Conservation (phyloP, 1,140 invertebrate genomes). For the Leptonema lineaticorne region DNA sequence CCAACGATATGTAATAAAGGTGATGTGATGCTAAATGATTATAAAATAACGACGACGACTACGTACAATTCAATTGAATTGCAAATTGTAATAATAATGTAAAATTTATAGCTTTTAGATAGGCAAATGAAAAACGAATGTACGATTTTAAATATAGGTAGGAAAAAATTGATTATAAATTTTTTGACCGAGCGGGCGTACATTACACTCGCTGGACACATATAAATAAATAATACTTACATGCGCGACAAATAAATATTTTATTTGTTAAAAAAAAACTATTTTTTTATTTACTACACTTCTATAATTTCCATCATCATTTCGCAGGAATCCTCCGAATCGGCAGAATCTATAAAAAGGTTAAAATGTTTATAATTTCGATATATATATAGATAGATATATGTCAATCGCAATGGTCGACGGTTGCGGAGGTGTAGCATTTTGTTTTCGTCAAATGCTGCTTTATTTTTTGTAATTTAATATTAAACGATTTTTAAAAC, state of each 20-base stretch:
- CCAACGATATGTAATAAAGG: not conserved
- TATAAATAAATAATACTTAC: not conserved
- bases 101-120: conserved; percentile 23
- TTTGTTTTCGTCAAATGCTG: too few species aligned
- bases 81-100: conserved; percentile 17
- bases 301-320: too few species aligned
- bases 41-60: not conserved
- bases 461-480: too few species aligned
- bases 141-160: conserved; percentile 27
- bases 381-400: too few species aligned
- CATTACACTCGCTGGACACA: conserved; percentile 25
- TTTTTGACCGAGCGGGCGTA: conserved; percentile 26
- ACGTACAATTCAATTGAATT: conserved; percentile 7
- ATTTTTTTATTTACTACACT: conserved; percentile 2
- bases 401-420: too few species aligned
- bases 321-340: too few species aligned
- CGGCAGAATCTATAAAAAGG: too few species aligned
- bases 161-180: conserved; percentile 28
- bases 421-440: too few species aligned
- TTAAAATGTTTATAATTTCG: too few species aligned
- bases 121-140: conserved; percentile 27
- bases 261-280: conserved; percentile 36
- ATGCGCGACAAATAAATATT: conserved; percentile 35
- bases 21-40: too few species aligned
- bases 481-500: too few species aligned